Percentiles rank a stretch among this genome's conserved stretches.
Evolutionary conservation across 64 coral and sea anemone genomes (phyloP).

Genomic region (Platygyra sinensis): DNA sequence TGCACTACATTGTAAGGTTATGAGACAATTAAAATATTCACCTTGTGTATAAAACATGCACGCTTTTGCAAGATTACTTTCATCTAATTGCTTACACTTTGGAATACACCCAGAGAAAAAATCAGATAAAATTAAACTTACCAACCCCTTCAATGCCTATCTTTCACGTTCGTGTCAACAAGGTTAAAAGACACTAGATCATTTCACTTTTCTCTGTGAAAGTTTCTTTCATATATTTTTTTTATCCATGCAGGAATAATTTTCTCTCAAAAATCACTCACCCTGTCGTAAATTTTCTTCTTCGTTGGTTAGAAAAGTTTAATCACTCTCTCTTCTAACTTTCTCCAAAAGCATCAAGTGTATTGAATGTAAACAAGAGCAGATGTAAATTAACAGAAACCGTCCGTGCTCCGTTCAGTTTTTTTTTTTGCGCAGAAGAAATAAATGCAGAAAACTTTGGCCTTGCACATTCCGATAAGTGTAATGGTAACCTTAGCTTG

Average conservation of each 20-base stretch:
- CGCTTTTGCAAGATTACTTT: background rate
- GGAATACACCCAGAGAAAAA: background rate
- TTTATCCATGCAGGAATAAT: too few species aligned
- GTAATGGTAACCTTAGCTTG: background rate
- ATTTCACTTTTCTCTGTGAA: background rate
- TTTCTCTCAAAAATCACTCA: too few species aligned
- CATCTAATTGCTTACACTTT: background rate
- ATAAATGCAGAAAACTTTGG: background rate
- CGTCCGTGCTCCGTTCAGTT: background rate
- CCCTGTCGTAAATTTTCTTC: too few species aligned
- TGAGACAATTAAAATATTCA: too few species aligned
- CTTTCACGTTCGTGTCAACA: background rate
- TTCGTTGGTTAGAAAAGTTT: too few species aligned
- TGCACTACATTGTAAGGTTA: too few species aligned
- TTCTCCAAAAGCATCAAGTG: too few species aligned
- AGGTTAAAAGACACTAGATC: background rate
- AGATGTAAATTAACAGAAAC: too few species aligned
- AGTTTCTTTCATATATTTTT: background rate
- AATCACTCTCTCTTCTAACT: too few species aligned
- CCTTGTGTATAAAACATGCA: too few species aligned
- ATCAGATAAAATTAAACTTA: background rate
- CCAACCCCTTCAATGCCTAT: background rate
- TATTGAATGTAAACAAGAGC: too few species aligned
- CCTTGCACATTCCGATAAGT: background rate
- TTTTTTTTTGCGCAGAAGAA: background rate